phyloP scores from a whole-genome alignment of 2,113 vertebrate genomes.

The Tachuris rubrigastra region DNA sequence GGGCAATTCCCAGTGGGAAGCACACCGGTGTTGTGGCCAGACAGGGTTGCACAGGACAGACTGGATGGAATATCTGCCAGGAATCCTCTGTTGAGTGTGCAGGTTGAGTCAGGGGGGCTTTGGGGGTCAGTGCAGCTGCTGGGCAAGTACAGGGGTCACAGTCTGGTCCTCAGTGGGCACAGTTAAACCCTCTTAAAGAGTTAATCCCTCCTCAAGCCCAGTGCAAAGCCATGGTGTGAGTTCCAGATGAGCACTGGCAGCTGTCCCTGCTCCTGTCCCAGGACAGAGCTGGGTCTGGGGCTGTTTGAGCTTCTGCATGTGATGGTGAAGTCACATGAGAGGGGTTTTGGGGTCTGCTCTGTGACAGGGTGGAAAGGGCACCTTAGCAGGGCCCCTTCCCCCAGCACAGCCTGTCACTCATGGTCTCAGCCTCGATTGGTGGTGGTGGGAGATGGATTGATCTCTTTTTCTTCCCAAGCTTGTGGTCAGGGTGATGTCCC shows the following conservation, averaged over 20 bases:
- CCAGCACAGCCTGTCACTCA: rapidly evolving
- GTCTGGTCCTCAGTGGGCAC: background rate
- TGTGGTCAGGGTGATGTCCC: background rate
- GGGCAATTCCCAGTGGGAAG: background rate
- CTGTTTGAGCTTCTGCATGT: background rate
- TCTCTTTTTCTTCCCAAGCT: background rate
- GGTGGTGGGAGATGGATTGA: rapidly evolving
- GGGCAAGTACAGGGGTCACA: background rate
- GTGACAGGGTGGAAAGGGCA: background rate
- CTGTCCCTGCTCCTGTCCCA: background rate
- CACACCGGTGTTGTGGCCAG: background rate
- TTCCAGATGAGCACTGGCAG: background rate
- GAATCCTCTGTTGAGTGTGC: rapidly evolving
- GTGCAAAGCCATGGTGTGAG: background rate
- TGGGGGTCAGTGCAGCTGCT: background rate
- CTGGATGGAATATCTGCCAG: background rate
- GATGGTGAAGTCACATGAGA: background rate
- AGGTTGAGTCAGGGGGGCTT: background rate
- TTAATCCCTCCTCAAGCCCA: background rate
- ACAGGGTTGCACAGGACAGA: background rate
- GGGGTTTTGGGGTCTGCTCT: background rate
- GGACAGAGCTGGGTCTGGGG: background rate
- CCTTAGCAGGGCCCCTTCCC: rapidly evolving
- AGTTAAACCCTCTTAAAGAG: background rate
- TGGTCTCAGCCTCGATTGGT: background rate